A percentile compares a stretch with the other conserved stretches of the same genome.
These are phyloP conservation scores for Leptopilina clavipes DNA, from an alignment of 1,140 invertebrate species.

Conservation along the genomic window DNA sequence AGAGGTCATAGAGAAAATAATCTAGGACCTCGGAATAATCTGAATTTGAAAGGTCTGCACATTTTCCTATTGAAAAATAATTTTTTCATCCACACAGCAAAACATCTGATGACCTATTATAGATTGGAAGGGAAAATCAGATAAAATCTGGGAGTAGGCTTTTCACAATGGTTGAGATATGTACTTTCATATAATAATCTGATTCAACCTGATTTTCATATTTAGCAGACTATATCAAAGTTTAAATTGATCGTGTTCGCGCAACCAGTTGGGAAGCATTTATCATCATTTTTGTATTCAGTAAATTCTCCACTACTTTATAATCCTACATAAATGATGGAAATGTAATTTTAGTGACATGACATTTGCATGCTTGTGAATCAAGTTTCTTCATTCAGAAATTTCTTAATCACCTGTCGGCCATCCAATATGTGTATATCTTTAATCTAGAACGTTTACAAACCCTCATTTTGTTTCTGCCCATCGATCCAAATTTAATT, in stretches of 20 bases:
- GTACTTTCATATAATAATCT: neutral
- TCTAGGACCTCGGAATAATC: neutral
- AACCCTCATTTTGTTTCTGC: neutral
- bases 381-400: conserved; percentile 27
- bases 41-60: conserved; percentile 15
- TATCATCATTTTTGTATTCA: conserved; percentile 26
- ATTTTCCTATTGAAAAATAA: neutral
- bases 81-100: neutral
- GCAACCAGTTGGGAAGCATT: neutral
- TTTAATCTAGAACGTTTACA: conserved; percentile 14
- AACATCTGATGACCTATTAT: conserved; percentile 15
- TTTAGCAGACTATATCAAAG: neutral
- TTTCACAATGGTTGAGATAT: neutral
- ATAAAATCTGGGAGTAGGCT: neutral
- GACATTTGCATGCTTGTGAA: conserved; percentile 29
- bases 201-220: conserved; percentile 17
- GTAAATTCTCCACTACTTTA: conserved; percentile 1
- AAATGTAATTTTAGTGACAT: conserved; percentile 39
- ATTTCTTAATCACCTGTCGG: conserved; percentile 18
- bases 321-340: conserved; percentile 22
- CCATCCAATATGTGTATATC: neutral
- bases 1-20: neutral
- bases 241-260: conserved; percentile 36
- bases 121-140: conserved; percentile 7
- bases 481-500: conserved; percentile 2